phyloP scores from a whole-genome alignment of 2,797 vertebrate species.

The Serranus cabrilla region DNA sequence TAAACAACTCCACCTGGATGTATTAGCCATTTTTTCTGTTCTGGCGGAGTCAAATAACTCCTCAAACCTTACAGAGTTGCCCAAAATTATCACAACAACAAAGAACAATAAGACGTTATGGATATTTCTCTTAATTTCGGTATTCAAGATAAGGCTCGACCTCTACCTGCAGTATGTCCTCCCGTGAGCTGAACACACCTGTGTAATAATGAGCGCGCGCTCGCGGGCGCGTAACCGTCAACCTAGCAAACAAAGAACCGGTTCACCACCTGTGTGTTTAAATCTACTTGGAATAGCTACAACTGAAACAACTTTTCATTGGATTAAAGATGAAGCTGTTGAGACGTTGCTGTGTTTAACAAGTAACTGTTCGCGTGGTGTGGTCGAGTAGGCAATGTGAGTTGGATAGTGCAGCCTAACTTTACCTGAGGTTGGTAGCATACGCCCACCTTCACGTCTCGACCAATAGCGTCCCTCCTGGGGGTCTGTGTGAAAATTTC shows the following conservation, averaged over 20 bases:
- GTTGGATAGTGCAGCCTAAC: too few relatives aligned
- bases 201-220: slow-evolving; percentile 28
- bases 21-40: not conserved
- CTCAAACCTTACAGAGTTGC: not conserved
- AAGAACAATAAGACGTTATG: not conserved
- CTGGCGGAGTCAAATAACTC: not conserved
- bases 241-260: slow-evolving; percentile 22
- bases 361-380: too few relatives aligned
- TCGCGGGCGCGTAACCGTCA: slow-evolving; percentile 50
- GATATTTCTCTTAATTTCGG: not conserved
- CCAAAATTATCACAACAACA: fast-evolving
- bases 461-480: too few relatives aligned
- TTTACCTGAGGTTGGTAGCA: not conserved
- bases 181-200: slow-evolving; percentile 40
- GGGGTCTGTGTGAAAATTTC: too few relatives aligned
- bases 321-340: not conserved
- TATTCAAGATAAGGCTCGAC: not conserved
- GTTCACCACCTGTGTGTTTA: not conserved
- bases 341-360: too few relatives aligned
- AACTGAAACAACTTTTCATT: not conserved
- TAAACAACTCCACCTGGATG: not conserved
- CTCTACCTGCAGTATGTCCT: slow-evolving; percentile 35
- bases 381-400: not conserved
- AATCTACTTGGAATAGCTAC: not conserved
- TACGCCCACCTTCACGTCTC: too few relatives aligned